phyloP scores from a whole-genome alignment of 2,888 invertebrate genomes.

The Trisateles emortualis region DNA sequence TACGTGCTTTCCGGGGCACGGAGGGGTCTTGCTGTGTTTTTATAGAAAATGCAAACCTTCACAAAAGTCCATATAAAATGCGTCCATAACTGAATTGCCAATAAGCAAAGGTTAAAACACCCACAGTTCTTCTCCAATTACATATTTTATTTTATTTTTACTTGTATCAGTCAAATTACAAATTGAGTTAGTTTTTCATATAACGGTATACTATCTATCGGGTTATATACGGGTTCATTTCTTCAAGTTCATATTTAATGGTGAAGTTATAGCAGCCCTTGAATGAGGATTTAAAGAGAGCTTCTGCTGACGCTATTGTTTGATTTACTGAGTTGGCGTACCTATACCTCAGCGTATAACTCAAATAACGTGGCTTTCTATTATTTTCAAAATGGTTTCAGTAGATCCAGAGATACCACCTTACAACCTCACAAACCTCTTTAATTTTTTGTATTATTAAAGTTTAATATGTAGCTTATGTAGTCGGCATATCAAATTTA shows the following conservation, averaged over 20 bases:
- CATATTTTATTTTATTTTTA: constrained; percentile 15
- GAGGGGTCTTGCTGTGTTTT: no score
- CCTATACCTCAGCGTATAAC: no score
- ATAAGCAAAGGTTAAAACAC: constrained; percentile 17
- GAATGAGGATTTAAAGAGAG: constrained; percentile 9
- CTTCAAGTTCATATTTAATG: neutral
- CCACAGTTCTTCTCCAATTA: constrained; percentile 14
- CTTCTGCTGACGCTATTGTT: constrained; percentile 11
- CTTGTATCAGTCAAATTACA: constrained; percentile 29
- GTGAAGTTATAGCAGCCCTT: constrained; percentile 7
- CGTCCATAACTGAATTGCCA: constrained; percentile 16
- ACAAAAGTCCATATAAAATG: constrained; percentile 34
- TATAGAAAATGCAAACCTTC: constrained; percentile 21
- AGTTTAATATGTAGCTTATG: no score
- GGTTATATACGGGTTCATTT: constrained; percentile 26
- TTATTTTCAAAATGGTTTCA: no score
- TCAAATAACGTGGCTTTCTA: no score
- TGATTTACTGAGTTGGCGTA: constrained; percentile 11
- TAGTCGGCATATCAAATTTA: no score
- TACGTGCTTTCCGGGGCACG: no score
- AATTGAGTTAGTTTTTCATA: constrained; percentile 31
- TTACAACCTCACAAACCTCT: no score
- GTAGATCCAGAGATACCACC: no score
- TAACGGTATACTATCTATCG: constrained; percentile 23
- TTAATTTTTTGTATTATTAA: no score